phyloP scores from a whole-genome alignment of 2,797 vertebrate genomes.

The Numenius phaeopus region DNA sequence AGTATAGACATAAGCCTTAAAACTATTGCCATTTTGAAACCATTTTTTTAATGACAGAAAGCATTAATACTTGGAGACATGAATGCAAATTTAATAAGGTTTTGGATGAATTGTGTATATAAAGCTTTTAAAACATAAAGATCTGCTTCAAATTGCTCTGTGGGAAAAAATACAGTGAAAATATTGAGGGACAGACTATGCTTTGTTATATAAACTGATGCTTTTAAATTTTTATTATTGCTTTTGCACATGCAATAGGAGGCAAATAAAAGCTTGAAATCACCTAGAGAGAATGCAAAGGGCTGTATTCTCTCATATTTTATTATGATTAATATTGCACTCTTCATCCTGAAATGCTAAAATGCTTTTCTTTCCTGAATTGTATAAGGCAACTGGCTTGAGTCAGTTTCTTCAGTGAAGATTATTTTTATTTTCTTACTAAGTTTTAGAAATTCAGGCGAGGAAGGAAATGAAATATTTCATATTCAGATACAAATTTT shows the following conservation, averaged over 20 bases:
- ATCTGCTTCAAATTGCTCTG: slow-evolving; percentile 17
- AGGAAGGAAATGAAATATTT: neutral
- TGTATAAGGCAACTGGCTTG: neutral
- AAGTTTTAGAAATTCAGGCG: neutral
- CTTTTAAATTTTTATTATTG: slow-evolving; percentile 30
- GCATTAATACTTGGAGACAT: neutral
- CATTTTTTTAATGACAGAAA: neutral
- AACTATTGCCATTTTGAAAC: slow-evolving; percentile 18
- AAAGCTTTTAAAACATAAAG: slow-evolving; percentile 10
- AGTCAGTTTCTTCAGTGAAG: neutral
- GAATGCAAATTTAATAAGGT: slow-evolving; percentile 21
- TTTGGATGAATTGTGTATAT: neutral
- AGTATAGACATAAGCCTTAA: neutral
- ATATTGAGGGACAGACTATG: neutral
- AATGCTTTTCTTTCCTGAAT: slow-evolving; percentile 24
- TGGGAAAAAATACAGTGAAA: slow-evolving; percentile 20
- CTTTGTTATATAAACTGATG: neutral
- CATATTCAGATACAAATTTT: neutral
- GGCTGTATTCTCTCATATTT: slow-evolving; percentile 34
- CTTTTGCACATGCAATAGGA: neutral
- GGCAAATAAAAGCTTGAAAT: slow-evolving; percentile 53
- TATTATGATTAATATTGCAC: neutral
- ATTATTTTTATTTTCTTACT: neutral
- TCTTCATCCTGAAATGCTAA: neutral
- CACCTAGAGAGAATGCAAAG: neutral